phyloP scores from a whole-genome alignment of 2,113 vertebrate genomes.

The Setophaga coronata region DNA sequence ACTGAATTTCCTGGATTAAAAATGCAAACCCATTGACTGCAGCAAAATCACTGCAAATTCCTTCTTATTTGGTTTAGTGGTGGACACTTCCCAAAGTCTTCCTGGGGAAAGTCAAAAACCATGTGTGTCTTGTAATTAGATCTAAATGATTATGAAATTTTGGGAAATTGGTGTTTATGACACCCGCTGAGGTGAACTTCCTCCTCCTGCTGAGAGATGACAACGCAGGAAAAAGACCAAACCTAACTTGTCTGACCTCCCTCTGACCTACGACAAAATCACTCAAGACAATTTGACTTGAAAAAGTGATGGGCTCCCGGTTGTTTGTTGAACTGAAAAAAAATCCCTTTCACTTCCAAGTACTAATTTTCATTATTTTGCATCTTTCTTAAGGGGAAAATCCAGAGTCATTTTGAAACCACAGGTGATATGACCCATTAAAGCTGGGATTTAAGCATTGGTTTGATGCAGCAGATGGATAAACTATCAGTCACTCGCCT shows the following conservation, averaged over 20 bases:
- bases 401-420: conserved; percentile 54
- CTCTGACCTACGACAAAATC: conserved; percentile 50
- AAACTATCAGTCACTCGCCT: conserved; percentile 76
- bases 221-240: conserved; percentile 37
- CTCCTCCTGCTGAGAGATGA: conserved; percentile 49
- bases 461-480: conserved; percentile 76
- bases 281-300: conserved; percentile 51
- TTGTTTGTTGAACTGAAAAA: conserved; percentile 40
- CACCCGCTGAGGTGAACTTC: conserved; percentile 66
- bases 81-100: not conserved
- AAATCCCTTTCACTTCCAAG: not conserved
- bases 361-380: conserved; percentile 21
- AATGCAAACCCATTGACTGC: not conserved
- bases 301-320: not conserved
- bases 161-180: conserved; percentile 65
- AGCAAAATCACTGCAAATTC: not conserved
- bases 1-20: not conserved
- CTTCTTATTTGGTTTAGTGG: not conserved
- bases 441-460: conserved; percentile 40
- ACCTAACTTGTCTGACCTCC: conserved; percentile 54
- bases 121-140: conserved; percentile 57
- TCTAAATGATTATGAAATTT: conserved; percentile 66
- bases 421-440: conserved; percentile 66
- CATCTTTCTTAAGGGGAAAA: conserved; percentile 17
- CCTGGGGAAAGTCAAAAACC: conserved; percentile 4